A percentile compares a stretch with the other conserved stretches of the same genome.
phyloP scores from a whole-genome alignment of 2,888 invertebrate species.

The Ceriagrion tenellum region DNA sequence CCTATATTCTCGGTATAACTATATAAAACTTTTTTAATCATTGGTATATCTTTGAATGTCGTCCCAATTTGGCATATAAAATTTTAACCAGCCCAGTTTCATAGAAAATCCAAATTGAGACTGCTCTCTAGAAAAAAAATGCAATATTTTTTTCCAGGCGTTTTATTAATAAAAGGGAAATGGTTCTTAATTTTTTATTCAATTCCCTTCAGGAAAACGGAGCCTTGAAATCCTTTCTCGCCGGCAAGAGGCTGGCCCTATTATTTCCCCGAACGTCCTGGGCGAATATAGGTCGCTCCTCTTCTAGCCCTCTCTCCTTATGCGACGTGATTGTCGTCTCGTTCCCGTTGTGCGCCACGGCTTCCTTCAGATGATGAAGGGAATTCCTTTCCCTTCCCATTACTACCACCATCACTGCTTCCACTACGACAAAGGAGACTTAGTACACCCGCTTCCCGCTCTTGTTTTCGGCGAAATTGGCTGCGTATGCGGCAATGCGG shows the following conservation, averaged over 20 bases:
- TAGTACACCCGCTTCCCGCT: background rate
- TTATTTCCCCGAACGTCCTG: background rate
- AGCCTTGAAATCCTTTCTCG: conserved; percentile 3
- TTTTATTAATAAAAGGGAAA: too few relatives aligned
- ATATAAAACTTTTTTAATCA: too few relatives aligned
- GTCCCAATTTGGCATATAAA: background rate
- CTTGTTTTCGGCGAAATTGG: background rate
- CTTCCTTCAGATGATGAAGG: background rate
- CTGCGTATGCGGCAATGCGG: background rate
- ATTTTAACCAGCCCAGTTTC: background rate
- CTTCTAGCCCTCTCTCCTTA: background rate
- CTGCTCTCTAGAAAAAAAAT: background rate
- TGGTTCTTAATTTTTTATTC: background rate
- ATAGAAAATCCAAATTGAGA: background rate
- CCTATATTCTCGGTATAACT: too few relatives aligned
- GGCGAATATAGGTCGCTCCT: background rate
- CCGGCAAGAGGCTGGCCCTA: background rate
- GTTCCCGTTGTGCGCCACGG: background rate
- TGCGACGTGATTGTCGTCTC: background rate
- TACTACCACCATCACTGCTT: background rate
- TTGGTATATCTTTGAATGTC: background rate
- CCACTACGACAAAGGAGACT: background rate
- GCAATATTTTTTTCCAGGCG: background rate
- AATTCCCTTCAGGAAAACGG: background rate
- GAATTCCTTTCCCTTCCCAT: background rate